These are phyloP conservation scores for Tylochromis polylepis DNA, from an alignment of 2,113 vertebrate species.

Conservation along the genomic window DNA sequence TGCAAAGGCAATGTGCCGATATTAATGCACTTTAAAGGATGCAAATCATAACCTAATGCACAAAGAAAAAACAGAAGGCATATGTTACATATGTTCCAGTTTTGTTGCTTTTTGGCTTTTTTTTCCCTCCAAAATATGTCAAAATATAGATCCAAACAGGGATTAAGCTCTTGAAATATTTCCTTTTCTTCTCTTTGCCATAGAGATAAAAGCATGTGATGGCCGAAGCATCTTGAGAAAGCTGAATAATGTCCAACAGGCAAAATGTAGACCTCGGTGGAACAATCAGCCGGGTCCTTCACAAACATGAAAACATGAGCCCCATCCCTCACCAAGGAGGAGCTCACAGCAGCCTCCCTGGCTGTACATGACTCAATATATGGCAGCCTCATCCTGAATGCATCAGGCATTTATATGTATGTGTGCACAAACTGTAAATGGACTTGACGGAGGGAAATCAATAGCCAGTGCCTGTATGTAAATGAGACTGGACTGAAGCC, in stretches of 20 bases:
- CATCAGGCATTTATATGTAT: conserved; percentile 48
- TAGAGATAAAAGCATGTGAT: background rate
- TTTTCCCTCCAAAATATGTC: background rate
- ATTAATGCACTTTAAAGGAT: background rate
- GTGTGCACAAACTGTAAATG: conserved; percentile 31
- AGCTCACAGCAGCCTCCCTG: background rate
- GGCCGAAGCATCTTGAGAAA: background rate
- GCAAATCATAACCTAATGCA: background rate
- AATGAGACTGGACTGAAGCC: conserved; percentile 24
- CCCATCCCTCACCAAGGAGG: conserved; percentile 18
- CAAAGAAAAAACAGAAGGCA: background rate
- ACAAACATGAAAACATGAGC: background rate
- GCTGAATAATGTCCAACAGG: background rate
- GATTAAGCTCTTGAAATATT: background rate
- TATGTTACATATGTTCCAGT: background rate
- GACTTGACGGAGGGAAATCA: conserved; percentile 44
- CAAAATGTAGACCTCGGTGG: background rate
- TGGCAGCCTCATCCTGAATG: conserved; percentile 52
- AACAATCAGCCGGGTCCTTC: background rate
- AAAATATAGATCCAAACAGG: background rate
- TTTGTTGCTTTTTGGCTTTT: background rate
- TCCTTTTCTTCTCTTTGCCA: background rate
- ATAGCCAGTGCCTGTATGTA: conserved; percentile 47
- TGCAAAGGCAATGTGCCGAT: background rate
- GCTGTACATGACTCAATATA: conserved; percentile 26